Evolutionary conservation across 2,797 vertebrate genomes (phyloP).

Genomic region (Mareca penelope): DNA sequence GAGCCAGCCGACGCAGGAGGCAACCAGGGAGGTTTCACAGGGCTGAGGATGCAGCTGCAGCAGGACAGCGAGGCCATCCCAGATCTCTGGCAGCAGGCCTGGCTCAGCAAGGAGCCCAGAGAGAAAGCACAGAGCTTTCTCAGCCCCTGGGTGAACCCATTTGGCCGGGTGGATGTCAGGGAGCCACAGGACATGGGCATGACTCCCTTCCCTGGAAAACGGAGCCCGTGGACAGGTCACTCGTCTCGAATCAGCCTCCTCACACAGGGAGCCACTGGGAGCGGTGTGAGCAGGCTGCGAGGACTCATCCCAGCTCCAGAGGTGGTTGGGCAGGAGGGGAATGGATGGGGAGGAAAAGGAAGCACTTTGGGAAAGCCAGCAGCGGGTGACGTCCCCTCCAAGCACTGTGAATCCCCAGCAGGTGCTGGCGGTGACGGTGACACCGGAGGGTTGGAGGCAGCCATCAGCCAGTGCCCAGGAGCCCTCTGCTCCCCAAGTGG

Average conservation of each 20-base stretch:
- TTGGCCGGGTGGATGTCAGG: background rate
- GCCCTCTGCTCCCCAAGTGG: background rate
- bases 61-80: background rate
- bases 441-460: background rate
- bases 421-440: background rate
- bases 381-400: background rate
- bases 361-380: fast-evolving
- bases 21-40: background rate
- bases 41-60: background rate
- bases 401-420: fast-evolving
- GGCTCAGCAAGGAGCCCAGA: background rate
- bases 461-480: background rate
- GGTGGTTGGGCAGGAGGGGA: fast-evolving
- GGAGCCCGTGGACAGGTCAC: background rate
- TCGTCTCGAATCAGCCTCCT: fast-evolving
- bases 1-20: background rate
- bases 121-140: background rate
- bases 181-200: fast-evolving
- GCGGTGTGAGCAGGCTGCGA: background rate
- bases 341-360: background rate
- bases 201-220: fast-evolving
- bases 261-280: background rate
- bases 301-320: background rate
- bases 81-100: background rate
- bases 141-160: background rate